phyloP scores from a whole-genome alignment of 2,888 invertebrate genomes.

The Schrankia costaestrigalis region DNA sequence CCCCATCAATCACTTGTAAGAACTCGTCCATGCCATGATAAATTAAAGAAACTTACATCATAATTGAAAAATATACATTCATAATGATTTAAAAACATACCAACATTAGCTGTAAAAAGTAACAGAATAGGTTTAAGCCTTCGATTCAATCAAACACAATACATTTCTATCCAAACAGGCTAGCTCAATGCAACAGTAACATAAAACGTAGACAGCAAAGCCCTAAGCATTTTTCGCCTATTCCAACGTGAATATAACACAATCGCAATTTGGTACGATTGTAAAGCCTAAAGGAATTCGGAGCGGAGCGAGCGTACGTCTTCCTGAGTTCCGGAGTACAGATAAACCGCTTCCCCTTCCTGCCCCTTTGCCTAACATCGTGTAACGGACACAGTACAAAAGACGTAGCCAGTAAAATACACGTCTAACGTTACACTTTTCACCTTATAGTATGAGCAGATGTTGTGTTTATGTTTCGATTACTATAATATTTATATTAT shows the following conservation, averaged over 20 bases:
- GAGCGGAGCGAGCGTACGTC: slow-evolving; percentile 64
- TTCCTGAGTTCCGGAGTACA: slow-evolving; percentile 75
- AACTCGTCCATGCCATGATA: no score
- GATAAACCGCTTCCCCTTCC: slow-evolving; percentile 79
- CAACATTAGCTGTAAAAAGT: no score
- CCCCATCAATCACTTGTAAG: no score
- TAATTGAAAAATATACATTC: no score
- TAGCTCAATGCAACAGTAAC: no score
- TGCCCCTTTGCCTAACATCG: slow-evolving; percentile 74
- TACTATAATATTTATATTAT: no score
- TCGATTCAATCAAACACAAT: no score
- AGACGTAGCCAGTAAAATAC: slow-evolving; percentile 60
- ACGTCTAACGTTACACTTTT: slow-evolving; percentile 53
- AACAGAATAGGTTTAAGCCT: no score
- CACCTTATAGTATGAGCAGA: slow-evolving; percentile 28
- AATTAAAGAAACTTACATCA: no score
- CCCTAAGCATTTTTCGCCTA: slow-evolving; percentile 1
- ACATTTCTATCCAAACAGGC: no score
- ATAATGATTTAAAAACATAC: no score
- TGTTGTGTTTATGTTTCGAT: no score
- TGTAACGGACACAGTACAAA: slow-evolving; percentile 70
- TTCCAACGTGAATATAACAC: slow-evolving; percentile 33
- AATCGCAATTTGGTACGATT: slow-evolving; percentile 58
- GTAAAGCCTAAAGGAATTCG: slow-evolving; percentile 69
- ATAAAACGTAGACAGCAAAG: slow-evolving; percentile 6